Conservation (phyloP, 2,888 invertebrate genomes). For the Lepidochitona cinerea region DNA sequence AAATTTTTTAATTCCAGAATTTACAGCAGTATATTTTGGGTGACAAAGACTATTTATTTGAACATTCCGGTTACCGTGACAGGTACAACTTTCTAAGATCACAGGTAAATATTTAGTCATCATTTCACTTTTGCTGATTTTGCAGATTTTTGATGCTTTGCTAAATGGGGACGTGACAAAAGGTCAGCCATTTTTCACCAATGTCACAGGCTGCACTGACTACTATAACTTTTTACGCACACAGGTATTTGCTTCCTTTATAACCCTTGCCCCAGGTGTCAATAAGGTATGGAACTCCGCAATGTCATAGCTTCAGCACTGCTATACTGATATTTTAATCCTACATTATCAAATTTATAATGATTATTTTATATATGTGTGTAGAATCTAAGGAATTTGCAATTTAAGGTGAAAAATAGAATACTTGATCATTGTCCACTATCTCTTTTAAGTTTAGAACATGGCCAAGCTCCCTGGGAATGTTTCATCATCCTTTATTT, state of each 20-base stretch:
- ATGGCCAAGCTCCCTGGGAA: too few relatives aligned
- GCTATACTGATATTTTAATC: too few relatives aligned
- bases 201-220: constrained; percentile 60
- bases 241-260: constrained; percentile 37
- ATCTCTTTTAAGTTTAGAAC: too few relatives aligned
- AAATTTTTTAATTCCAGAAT: not conserved
- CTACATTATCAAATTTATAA: too few relatives aligned
- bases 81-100: not conserved
- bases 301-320: too few relatives aligned
- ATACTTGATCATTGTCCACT: too few relatives aligned
- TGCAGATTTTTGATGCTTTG: constrained; percentile 72
- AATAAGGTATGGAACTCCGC: too few relatives aligned
- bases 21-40: not conserved
- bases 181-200: constrained; percentile 60
- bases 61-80: not conserved
- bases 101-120: not conserved
- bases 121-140: constrained; percentile 55
- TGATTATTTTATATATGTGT: too few relatives aligned
- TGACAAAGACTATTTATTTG: not conserved
- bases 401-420: too few relatives aligned
- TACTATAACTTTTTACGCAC: constrained; percentile 64
- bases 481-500: too few relatives aligned
- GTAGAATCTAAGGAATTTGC: too few relatives aligned
- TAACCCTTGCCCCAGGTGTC: too few relatives aligned
- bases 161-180: constrained; percentile 62